phyloP scores from a whole-genome alignment of 2,113 vertebrate species.

The Equus quagga region DNA sequence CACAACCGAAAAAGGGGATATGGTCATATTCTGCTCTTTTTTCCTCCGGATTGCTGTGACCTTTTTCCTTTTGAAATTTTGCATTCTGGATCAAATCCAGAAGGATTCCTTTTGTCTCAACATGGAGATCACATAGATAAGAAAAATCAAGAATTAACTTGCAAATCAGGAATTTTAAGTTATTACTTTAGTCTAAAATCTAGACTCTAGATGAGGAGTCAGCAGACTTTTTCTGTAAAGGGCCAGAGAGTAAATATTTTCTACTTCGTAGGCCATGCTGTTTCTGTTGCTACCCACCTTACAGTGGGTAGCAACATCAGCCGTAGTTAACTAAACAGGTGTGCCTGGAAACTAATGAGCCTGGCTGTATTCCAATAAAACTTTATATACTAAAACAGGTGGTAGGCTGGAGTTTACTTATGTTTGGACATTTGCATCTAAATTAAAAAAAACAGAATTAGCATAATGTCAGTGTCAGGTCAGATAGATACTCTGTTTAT shows the following conservation, averaged over 20 bases:
- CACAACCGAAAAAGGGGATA: too few species aligned
- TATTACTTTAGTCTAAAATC: neutral
- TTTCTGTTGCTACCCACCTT: neutral
- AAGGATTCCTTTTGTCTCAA: neutral
- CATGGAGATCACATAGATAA: neutral
- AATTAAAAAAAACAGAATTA: neutral
- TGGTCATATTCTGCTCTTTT: neutral
- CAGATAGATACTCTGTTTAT: neutral
- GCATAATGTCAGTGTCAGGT: neutral
- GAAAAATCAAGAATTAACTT: neutral
- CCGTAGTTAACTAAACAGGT: neutral
- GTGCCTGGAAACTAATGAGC: neutral
- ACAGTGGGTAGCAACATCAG: neutral
- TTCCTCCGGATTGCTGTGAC: neutral
- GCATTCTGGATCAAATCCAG: neutral
- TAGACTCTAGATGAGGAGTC: neutral
- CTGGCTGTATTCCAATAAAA: neutral
- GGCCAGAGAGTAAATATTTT: neutral
- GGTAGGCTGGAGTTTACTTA: neutral
- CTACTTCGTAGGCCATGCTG: neutral
- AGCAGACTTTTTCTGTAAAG: neutral
- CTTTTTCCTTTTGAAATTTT: neutral
- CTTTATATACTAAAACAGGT: neutral
- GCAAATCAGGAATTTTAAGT: neutral
- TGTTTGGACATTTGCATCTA: neutral